phyloP scores from a whole-genome alignment of 2,797 vertebrate genomes.

The Coreius guichenoti region DNA sequence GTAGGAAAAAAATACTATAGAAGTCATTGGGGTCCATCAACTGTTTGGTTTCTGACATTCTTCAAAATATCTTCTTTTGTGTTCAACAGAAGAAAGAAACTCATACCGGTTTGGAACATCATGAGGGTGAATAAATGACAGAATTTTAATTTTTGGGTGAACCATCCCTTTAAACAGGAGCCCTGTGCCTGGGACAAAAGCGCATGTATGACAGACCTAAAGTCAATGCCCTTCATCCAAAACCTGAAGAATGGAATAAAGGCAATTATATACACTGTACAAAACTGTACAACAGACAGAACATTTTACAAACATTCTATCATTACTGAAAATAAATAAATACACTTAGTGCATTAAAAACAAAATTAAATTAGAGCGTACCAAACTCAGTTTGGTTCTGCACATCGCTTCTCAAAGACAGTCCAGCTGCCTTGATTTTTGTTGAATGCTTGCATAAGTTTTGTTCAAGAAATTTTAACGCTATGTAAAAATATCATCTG shows the following conservation, averaged over 20 bases:
- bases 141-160: no score
- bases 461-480: constrained; percentile 59
- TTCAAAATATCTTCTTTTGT: no score
- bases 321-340: constrained; percentile 85
- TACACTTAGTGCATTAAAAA: constrained; percentile 83
- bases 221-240: constrained; percentile 52
- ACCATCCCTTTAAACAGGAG: constrained; percentile 68
- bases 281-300: constrained; percentile 73
- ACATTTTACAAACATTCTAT: constrained; percentile 77
- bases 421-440: constrained; percentile 80
- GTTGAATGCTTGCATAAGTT: constrained; percentile 53
- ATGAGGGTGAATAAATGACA: no score
- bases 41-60: no score
- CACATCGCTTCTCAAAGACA: constrained; percentile 78
- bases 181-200: constrained; percentile 79
- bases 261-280: constrained; percentile 72
- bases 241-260: constrained; percentile 71
- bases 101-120: no score
- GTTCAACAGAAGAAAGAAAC: no score
- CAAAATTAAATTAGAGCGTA: constrained; percentile 80
- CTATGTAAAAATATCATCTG: constrained; percentile 49
- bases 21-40: no score
- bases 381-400: constrained; percentile 80
- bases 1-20: no score
- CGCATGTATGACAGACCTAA: constrained; percentile 75